Conservation (phyloP, 2,888 invertebrate species). For the Thysanoteuthis rhombus region DNA sequence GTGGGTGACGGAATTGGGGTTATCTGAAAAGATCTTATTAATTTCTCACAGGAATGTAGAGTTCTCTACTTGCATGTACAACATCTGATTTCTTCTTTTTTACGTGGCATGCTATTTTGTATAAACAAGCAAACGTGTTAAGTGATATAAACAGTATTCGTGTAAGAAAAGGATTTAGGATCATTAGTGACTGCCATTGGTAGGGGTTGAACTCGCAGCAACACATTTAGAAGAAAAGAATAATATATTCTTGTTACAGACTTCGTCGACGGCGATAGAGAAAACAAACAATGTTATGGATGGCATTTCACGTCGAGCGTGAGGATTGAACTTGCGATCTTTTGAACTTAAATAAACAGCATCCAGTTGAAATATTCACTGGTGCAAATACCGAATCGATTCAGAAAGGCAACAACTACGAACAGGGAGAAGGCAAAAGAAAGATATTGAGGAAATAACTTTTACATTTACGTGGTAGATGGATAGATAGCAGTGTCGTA, state of each 20-base stretch:
- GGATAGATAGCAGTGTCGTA: no score
- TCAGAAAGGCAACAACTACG: no score
- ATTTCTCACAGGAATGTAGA: neutral
- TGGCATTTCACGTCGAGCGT: neutral
- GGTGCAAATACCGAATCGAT: neutral
- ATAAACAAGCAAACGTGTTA: neutral
- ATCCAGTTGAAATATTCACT: neutral
- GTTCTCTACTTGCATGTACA: slow-evolving; percentile 12
- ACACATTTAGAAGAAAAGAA: neutral
- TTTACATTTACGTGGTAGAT: no score
- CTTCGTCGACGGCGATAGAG: neutral
- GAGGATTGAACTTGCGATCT: neutral
- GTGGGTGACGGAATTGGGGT: neutral
- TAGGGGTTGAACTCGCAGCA: neutral
- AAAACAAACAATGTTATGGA: neutral
- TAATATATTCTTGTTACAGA: neutral
- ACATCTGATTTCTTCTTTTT: neutral
- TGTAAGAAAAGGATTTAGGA: neutral
- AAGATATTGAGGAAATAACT: no score
- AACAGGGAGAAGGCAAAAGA: no score
- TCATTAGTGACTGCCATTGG: neutral
- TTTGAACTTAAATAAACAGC: neutral
- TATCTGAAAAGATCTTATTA: neutral
- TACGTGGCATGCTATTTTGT: neutral
- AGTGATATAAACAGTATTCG: neutral